These are phyloP conservation scores for Pangasius sanitwongsei DNA, from an alignment of 2,797 vertebrate species.

Conservation along the genomic window DNA sequence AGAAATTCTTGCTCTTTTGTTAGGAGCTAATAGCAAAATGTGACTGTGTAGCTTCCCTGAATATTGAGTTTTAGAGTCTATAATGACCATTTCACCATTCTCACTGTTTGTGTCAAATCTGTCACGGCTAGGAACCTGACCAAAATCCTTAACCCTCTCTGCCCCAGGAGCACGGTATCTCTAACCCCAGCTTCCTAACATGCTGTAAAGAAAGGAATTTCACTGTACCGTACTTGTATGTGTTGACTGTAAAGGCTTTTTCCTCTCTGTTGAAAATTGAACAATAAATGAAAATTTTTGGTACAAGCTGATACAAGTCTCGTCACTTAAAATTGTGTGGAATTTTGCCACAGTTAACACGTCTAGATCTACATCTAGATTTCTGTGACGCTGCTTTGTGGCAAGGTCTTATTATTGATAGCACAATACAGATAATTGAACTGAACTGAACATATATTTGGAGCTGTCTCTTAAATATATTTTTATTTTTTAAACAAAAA, in stretches of 20 bases:
- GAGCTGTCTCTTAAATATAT: neutral
- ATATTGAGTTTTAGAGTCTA: neutral
- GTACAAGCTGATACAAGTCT: neutral
- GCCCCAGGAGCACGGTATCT: neutral
- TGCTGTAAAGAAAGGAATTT: neutral
- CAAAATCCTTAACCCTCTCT: neutral
- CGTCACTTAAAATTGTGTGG: neutral
- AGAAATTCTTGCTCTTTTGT: neutral
- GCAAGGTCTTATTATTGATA: neutral
- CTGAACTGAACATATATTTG: neutral
- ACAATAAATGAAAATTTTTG: neutral
- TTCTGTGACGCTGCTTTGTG: neutral
- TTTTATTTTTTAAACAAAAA: neutral
- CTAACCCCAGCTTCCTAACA: neutral
- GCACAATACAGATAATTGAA: neutral
- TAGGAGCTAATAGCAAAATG: neutral
- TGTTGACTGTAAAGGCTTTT: neutral
- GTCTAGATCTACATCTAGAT: neutral
- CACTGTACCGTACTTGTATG: neutral
- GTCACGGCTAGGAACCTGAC: neutral
- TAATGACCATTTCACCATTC: neutral
- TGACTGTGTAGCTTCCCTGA: neutral
- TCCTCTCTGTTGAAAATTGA: neutral
- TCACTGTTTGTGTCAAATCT: neutral
- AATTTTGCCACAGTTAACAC: neutral